A percentile compares a stretch with the other conserved stretches of the same genome.
These are phyloP conservation scores for Bombus superbus DNA, from an alignment of 1,140 invertebrate genomes.

Conservation along the genomic window DNA sequence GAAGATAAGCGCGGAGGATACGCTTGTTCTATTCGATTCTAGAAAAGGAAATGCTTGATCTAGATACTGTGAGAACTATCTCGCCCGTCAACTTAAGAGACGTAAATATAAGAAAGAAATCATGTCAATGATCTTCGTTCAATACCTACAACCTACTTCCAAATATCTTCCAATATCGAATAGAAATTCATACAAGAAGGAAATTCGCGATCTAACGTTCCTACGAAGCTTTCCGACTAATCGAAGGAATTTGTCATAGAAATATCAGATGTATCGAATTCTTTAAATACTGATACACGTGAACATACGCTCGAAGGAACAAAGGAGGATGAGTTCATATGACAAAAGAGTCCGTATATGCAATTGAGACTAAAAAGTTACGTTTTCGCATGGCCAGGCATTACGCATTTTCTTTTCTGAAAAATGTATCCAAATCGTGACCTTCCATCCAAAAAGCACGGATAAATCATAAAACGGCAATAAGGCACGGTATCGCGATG, in stretches of 20 bases:
- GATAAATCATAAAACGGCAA: background rate
- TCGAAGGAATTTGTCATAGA: background rate
- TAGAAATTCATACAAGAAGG: background rate
- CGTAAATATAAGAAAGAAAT: background rate
- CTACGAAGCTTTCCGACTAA: background rate
- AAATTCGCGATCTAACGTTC: no score
- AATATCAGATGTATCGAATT: background rate
- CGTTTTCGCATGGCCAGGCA: background rate
- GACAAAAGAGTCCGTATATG: background rate
- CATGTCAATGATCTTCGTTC: background rate
- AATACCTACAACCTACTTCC: background rate
- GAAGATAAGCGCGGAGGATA: conserved; percentile 14
- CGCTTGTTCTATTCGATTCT: background rate
- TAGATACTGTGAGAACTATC: background rate
- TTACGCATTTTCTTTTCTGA: background rate
- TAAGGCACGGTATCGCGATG: background rate
- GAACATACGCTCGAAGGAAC: conserved; percentile 8
- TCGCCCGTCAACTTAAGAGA: background rate
- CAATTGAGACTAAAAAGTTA: background rate
- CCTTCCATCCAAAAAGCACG: background rate
- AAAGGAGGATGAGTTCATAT: background rate
- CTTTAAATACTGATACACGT: background rate
- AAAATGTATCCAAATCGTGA: conserved; percentile 16
- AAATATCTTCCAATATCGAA: background rate
- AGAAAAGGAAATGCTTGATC: background rate